A percentile compares a stretch with the other conserved stretches of the same genome.
Conservation (phyloP, 2,113 vertebrate species). For the Grantiella picta region DNA sequence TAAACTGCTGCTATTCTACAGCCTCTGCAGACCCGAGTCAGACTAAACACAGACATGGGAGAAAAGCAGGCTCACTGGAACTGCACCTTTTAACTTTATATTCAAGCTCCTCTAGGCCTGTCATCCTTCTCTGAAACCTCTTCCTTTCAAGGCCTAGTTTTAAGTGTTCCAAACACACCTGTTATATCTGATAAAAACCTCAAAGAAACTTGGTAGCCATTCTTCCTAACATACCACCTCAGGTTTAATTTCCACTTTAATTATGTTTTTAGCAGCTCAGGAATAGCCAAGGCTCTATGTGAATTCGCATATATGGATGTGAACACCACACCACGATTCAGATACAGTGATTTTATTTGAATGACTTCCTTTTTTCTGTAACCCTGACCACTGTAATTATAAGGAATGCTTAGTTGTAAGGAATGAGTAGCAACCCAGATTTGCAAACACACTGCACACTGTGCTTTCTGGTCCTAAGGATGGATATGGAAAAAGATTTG, state of each 20-base stretch:
- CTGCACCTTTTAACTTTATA: background rate
- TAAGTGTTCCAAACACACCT: background rate
- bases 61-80: background rate
- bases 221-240: background rate
- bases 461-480: background rate
- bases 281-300: background rate
- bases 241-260: background rate
- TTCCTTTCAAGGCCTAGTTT: background rate
- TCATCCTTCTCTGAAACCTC: background rate
- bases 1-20: background rate
- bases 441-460: background rate
- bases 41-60: background rate
- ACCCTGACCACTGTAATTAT: background rate
- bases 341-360: background rate
- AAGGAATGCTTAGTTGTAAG: background rate
- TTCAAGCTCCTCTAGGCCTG: background rate
- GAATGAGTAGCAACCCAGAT: background rate
- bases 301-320: background rate
- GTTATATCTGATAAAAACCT: background rate
- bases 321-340: background rate
- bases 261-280: background rate
- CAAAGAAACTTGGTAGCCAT: background rate
- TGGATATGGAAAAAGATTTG: background rate
- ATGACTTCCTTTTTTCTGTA: background rate
- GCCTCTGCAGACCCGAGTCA: fast-evolving